Evolutionary conservation across 2,113 vertebrate species (phyloP).

Genomic region (Rhabdornis inornatus): DNA sequence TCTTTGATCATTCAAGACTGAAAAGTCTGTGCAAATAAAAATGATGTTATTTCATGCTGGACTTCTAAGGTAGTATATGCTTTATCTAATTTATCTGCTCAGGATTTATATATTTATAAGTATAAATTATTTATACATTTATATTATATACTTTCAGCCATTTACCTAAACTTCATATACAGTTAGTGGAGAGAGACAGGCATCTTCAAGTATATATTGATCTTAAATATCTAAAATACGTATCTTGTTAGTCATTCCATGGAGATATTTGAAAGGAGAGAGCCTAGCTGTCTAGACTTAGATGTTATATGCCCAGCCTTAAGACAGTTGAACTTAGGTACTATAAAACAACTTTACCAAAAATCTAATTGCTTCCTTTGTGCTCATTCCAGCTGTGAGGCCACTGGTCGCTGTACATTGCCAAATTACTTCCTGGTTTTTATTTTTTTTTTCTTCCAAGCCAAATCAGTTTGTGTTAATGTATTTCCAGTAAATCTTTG

Average conservation of each 20-base stretch:
- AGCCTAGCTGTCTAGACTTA: background rate
- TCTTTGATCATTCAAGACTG: slow-evolving; percentile 16
- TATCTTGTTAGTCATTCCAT: background rate
- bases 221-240: background rate
- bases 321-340: background rate
- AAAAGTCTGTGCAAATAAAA: slow-evolving; percentile 13
- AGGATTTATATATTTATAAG: background rate
- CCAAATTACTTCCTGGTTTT: background rate
- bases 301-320: background rate
- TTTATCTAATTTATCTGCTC: background rate
- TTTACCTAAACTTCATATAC: background rate
- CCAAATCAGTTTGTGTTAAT: background rate
- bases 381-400: background rate
- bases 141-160: background rate
- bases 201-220: background rate
- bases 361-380: background rate
- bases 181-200: background rate
- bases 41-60: background rate
- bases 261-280: background rate
- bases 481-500: background rate
- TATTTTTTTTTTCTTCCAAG: background rate
- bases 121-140: background rate
- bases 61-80: background rate
- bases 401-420: background rate
- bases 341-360: background rate